Conservation (phyloP, 92 coral and sea anemone genomes). For the Palythoa grandis region DNA sequence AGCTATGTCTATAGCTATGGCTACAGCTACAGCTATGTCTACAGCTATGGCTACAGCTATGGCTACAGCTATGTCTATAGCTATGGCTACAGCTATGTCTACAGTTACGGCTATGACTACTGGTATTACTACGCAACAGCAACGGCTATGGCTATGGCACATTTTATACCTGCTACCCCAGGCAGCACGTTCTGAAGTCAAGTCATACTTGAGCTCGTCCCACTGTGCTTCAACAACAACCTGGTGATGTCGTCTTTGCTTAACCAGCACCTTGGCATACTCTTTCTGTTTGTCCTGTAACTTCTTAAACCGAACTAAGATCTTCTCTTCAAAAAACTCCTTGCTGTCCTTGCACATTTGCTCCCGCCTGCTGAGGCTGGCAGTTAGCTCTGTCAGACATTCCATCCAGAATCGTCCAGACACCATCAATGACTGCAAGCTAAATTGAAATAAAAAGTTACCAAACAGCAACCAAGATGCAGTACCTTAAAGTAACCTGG, state of each 20-base stretch:
- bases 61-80: background rate
- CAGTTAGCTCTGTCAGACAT: constrained; percentile 85
- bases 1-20: background rate
- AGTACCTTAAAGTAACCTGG: background rate
- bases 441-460: constrained; percentile 10
- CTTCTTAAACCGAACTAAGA: constrained; percentile 59
- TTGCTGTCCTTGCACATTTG: constrained; percentile 64
- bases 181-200: constrained; percentile 82
- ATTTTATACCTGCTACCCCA: constrained; percentile 81
- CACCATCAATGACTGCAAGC: constrained; percentile 78
- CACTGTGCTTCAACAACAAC: constrained; percentile 65
- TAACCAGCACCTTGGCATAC: constrained; percentile 42
- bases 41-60: too few species aligned
- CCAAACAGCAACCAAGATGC: background rate
- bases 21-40: background rate
- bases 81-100: background rate
- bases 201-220: constrained; percentile 77
- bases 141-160: too few species aligned
- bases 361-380: constrained; percentile 64
- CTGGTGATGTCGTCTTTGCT: constrained; percentile 53
- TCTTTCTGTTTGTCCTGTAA: constrained; percentile 70
- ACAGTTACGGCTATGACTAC: background rate
- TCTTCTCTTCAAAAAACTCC: constrained; percentile 62
- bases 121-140: background rate
- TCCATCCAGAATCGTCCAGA: constrained; percentile 99